Percentiles rank a stretch among this genome's conserved stretches.
Evolutionary conservation across 2,797 vertebrate species (phyloP).

Genomic region (Ispidina picta): DNA sequence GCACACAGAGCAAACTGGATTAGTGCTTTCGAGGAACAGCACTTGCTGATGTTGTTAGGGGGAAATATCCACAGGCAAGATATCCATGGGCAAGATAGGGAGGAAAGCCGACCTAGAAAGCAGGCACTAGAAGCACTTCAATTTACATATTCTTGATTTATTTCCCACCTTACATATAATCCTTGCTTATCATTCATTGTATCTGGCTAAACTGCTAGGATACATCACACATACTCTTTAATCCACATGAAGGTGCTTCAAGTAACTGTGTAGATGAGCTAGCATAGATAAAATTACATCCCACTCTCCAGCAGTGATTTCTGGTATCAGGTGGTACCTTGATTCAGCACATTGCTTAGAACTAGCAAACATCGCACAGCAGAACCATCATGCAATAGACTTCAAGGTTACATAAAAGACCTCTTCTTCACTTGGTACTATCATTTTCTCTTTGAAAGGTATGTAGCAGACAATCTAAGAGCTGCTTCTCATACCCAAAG

Average conservation of each 20-base stretch:
- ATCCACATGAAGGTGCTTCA: neutral
- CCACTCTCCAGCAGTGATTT: neutral
- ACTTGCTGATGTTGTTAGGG: neutral
- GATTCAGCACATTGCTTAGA: neutral
- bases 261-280: neutral
- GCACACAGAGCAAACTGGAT: neutral
- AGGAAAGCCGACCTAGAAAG: neutral
- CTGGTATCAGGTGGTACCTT: neutral
- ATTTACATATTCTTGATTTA: neutral
- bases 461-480: fast-evolving
- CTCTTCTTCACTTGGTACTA: neutral
- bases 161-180: neutral
- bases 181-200: neutral
- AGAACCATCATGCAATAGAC: neutral
- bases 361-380: neutral
- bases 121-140: neutral
- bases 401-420: neutral
- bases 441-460: neutral
- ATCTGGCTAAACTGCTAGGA: neutral
- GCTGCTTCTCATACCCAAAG: neutral
- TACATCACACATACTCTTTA: neutral
- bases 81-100: neutral
- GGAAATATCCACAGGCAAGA: neutral
- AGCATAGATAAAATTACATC: neutral
- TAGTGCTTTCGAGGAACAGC: neutral